Evolutionary conservation across 2,113 vertebrate genomes (phyloP).

Genomic region (Bos indicus): DNA sequence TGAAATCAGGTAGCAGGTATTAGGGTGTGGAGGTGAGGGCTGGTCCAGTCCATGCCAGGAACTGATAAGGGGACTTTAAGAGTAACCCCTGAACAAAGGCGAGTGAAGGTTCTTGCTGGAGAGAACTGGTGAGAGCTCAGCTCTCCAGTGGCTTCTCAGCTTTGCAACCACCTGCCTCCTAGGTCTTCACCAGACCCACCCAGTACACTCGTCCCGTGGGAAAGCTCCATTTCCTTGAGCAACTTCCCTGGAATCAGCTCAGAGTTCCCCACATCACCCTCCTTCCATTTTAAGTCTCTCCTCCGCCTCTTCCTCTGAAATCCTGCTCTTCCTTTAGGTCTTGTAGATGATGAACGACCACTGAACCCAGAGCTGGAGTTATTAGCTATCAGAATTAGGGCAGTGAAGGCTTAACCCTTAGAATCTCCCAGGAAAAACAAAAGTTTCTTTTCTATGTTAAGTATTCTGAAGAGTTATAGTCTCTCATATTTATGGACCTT

Average conservation of each 20-base stretch:
- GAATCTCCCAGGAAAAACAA: background rate
- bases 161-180: background rate
- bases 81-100: background rate
- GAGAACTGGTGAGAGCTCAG: background rate
- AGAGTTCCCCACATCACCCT: too few species aligned
- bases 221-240: accelerated
- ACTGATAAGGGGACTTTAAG: background rate
- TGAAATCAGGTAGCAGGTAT: background rate
- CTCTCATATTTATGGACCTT: background rate
- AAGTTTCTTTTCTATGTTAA: background rate
- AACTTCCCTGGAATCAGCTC: background rate
- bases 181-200: background rate
- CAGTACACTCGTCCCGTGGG: accelerated
- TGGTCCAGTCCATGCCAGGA: background rate
- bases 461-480: background rate
- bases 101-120: background rate
- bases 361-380: background rate
- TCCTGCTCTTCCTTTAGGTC: background rate
- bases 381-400: background rate
- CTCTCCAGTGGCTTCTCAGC: background rate
- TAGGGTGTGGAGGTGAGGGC: background rate
- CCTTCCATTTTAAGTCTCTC: background rate
- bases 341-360: background rate
- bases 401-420: background rate
- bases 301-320: background rate